These are phyloP conservation scores for Panurus biarmicus DNA, from an alignment of 2,113 vertebrate species.

Conservation along the genomic window DNA sequence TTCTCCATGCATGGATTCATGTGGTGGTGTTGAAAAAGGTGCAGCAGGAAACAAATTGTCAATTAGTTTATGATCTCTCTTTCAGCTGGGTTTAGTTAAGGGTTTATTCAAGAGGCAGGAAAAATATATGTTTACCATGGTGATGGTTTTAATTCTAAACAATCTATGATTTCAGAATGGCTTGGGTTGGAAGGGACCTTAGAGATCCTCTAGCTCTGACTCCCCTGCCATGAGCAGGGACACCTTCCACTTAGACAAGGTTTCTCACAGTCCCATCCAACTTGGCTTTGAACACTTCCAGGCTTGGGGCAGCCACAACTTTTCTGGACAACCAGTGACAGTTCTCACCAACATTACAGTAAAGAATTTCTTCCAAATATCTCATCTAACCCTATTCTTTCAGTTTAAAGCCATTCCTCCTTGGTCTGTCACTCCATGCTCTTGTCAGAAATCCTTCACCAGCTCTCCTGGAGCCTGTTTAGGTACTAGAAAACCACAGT, in stretches of 20 bases:
- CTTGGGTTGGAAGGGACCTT: neutral
- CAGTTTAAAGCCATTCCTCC: neutral
- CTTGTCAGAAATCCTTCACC: neutral
- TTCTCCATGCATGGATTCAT: neutral
- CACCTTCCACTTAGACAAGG: neutral
- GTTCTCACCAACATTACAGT: neutral
- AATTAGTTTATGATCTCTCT: neutral
- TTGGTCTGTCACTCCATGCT: neutral
- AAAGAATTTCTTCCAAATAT: neutral
- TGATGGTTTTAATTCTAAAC: neutral
- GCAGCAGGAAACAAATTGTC: neutral
- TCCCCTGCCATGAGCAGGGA: neutral
- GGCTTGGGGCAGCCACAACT: neutral
- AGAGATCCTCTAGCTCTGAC: neutral
- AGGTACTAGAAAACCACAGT: too few relatives aligned
- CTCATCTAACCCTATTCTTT: neutral
- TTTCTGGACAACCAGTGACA: neutral
- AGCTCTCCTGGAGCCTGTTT: fast-evolving
- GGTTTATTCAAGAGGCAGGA: neutral
- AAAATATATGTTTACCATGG: neutral
- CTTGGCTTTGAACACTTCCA: neutral
- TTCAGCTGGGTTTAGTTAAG: neutral
- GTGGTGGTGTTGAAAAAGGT: neutral
- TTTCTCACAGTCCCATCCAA: neutral
- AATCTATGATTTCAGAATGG: neutral